Conservation (phyloP, 2,797 vertebrate species). For the Sciaenops ocellatus region DNA sequence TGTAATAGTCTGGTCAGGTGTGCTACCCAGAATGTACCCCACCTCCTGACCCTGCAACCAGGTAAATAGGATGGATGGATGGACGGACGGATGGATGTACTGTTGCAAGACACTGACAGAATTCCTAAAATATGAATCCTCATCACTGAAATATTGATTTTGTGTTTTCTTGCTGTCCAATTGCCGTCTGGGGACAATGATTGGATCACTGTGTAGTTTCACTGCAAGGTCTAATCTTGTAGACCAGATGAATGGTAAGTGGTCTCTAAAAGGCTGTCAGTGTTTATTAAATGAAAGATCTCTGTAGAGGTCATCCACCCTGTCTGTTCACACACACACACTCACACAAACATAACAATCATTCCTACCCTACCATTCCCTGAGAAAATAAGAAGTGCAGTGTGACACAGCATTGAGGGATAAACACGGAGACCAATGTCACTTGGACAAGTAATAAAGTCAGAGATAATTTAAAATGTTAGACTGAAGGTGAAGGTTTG, state of each 20-base stretch:
- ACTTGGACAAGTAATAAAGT: conserved; percentile 11
- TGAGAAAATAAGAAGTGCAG: conserved; percentile 1
- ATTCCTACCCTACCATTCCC: conserved; percentile 23
- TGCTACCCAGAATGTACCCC: not conserved
- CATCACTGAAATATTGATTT: conserved; percentile 78
- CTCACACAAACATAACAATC: conserved; percentile 12
- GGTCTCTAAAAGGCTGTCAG: conserved; percentile 84
- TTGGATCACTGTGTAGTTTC: conserved; percentile 77
- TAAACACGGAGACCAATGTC: conserved; percentile 43
- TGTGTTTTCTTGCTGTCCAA: conserved; percentile 68
- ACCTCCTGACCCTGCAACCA: conserved; percentile 18
- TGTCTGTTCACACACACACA: conserved; percentile 43
- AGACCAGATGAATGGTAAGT: conserved; percentile 81
- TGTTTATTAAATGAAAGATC: conserved; percentile 77
- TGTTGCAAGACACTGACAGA: conserved; percentile 40
- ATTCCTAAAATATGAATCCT: conserved; percentile 73
- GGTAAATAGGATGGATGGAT: conserved; percentile 8
- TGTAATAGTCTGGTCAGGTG: not conserved
- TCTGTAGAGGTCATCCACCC: conserved; percentile 80
- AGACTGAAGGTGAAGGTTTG: not conserved
- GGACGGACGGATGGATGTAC: conserved; percentile 13
- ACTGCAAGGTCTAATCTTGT: conserved; percentile 69
- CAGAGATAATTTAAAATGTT: conserved; percentile 8
- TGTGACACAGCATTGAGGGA: conserved; percentile 31
- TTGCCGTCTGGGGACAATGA: conserved; percentile 65